Evolutionary conservation across 2,797 vertebrate species (phyloP).

Genomic region (Anguilla marmorata): DNA sequence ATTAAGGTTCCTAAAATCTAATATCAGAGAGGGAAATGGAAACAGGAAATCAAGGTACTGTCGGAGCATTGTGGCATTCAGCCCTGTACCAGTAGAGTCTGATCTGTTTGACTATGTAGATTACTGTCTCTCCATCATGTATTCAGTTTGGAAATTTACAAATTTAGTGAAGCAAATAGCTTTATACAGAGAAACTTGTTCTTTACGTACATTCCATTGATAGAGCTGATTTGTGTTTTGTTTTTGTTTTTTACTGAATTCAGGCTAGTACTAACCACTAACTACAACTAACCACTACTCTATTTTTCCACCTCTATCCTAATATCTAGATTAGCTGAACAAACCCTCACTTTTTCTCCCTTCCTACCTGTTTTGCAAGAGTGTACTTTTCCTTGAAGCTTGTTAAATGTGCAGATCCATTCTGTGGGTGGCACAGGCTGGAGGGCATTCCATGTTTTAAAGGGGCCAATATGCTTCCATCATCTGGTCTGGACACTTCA

Average conservation of each 20-base stretch:
- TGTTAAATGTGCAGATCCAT: neutral
- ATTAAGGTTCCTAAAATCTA: conserved; percentile 19
- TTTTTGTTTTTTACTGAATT: neutral
- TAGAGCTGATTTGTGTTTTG: neutral
- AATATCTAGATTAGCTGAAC: neutral
- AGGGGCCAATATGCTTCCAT: conserved; percentile 39
- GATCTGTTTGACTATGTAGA: neutral
- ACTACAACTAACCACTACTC: neutral
- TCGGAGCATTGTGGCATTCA: conserved; percentile 3
- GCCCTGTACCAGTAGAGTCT: neutral
- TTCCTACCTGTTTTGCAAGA: neutral
- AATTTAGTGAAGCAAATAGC: neutral
- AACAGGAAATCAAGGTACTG: conserved; percentile 27
- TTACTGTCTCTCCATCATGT: neutral
- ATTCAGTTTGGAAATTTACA: neutral
- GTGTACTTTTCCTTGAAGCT: neutral
- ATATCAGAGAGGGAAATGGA: conserved; percentile 13
- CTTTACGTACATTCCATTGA: neutral
- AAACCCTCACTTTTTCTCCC: neutral
- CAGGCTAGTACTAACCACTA: neutral
- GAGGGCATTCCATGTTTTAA: conserved; percentile 22
- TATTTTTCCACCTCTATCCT: neutral
- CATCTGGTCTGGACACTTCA: conserved; percentile 36
- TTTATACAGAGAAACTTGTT: neutral
- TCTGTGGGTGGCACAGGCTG: conserved; percentile 32